Percentiles rank a stretch among this genome's conserved stretches.
Conservation (phyloP, 2,888 invertebrate species). For the Odontocerum albicorne region DNA sequence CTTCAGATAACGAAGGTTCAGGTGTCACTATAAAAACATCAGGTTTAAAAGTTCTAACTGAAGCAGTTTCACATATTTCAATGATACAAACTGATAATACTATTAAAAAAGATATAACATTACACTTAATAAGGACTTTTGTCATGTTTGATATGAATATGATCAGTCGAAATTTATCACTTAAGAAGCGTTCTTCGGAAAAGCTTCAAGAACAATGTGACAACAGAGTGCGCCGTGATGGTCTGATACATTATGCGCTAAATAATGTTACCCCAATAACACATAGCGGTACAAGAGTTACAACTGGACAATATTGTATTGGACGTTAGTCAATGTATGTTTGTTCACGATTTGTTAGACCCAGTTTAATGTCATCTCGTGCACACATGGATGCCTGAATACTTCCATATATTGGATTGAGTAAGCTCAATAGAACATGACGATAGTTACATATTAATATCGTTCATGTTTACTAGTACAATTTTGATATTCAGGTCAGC, state of each 20-base stretch:
- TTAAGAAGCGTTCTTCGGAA: constrained; percentile 13
- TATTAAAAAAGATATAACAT: too few relatives aligned
- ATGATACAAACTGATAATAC: too few relatives aligned
- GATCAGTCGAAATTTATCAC: too few relatives aligned
- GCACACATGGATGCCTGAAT: too few relatives aligned
- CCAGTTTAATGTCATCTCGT: constrained; percentile 19
- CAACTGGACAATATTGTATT: constrained; percentile 6
- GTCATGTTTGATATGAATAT: too few relatives aligned
- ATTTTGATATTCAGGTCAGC: too few relatives aligned
- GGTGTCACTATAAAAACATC: constrained; percentile 32
- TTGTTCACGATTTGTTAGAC: constrained; percentile 32
- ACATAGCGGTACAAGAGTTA: constrained; percentile 26
- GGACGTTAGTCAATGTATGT: constrained; percentile 16
- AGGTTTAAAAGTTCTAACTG: constrained; percentile 22
- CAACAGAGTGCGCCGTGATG: neutral
- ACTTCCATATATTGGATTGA: too few relatives aligned
- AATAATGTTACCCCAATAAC: constrained; percentile 29
- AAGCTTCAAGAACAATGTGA: constrained; percentile 18
- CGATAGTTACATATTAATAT: too few relatives aligned
- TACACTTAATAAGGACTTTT: too few relatives aligned
- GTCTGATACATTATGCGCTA: constrained; percentile 1
- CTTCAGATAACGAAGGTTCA: constrained; percentile 14
- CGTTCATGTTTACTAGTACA: too few relatives aligned
- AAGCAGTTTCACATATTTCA: constrained; percentile 16
- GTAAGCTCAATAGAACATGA: too few relatives aligned